phyloP scores from a whole-genome alignment of 2,888 invertebrate species.

The Drepanosiphum platanoidis region DNA sequence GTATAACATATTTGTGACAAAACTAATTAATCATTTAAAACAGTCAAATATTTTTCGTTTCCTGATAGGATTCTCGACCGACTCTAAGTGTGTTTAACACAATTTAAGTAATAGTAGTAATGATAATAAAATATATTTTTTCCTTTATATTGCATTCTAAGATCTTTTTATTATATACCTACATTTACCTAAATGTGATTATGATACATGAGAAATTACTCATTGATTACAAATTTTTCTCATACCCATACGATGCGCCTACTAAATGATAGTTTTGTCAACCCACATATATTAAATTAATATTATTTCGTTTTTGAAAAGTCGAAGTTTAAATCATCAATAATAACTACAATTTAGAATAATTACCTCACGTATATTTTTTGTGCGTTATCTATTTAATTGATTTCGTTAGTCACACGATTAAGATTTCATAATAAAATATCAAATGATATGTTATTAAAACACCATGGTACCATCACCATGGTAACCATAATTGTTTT shows the following conservation, averaged over 20 bases:
- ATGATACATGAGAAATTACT: no score
- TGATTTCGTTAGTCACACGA: background rate
- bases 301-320: no score
- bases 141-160: no score
- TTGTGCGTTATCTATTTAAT: background rate
- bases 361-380: background rate
- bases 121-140: background rate
- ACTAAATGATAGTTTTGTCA: no score
- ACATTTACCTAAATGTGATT: no score
- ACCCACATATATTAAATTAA: no score
- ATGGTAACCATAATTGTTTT: background rate
- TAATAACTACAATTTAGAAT: background rate
- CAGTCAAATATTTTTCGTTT: slow-evolving; percentile 24
- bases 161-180: no score
- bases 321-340: background rate
- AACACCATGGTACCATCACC: background rate
- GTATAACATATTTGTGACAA: slow-evolving; percentile 2
- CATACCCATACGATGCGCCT: no score
- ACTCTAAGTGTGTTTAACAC: background rate
- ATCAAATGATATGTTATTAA: background rate
- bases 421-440: background rate
- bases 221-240: no score
- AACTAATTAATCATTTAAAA: slow-evolving; percentile 53
- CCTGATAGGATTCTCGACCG: background rate
- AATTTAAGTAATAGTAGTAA: background rate